These are phyloP conservation scores for Drosophila sulfurigaster DNA, from an alignment of 1,140 invertebrate genomes.

Conservation along the genomic window DNA sequence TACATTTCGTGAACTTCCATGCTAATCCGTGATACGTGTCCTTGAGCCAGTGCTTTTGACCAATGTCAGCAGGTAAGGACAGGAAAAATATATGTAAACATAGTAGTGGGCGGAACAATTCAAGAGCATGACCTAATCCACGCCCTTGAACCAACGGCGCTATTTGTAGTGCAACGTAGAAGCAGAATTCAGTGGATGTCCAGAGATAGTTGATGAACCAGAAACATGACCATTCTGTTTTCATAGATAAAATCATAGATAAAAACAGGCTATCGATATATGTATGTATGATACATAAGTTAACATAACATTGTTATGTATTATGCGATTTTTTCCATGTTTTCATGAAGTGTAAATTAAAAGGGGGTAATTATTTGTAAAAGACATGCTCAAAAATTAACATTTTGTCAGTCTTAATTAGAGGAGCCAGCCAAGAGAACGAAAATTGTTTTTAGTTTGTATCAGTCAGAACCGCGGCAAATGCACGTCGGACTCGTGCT, in stretches of 20 bases:
- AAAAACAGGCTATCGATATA: no score
- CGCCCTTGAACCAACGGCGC: neutral
- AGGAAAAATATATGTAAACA: neutral
- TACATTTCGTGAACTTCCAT: neutral
- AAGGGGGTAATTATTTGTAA: neutral
- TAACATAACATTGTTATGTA: no score
- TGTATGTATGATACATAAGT: no score
- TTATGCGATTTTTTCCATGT: no score
- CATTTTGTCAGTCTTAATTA: conserved; percentile 56
- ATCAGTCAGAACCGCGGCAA: conserved; percentile 19
- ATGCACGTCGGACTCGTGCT: conserved; percentile 8
- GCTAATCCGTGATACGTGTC: conserved; percentile 1
- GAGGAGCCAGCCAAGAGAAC: conserved; percentile 32
- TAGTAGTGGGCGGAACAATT: neutral
- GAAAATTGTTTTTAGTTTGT: conserved; percentile 40
- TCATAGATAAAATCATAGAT: no score
- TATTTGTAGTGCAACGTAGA: no score
- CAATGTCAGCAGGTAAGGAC: neutral
- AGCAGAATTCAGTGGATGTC: no score
- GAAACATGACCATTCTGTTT: no score
- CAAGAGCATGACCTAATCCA: neutral
- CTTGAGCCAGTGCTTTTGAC: neutral
- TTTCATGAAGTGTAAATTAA: neutral
- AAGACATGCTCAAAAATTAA: conserved; percentile 1
- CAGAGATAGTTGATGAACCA: no score